Evolutionary conservation across 2,888 invertebrate genomes (phyloP).

Genomic region (Melanotus villosus): DNA sequence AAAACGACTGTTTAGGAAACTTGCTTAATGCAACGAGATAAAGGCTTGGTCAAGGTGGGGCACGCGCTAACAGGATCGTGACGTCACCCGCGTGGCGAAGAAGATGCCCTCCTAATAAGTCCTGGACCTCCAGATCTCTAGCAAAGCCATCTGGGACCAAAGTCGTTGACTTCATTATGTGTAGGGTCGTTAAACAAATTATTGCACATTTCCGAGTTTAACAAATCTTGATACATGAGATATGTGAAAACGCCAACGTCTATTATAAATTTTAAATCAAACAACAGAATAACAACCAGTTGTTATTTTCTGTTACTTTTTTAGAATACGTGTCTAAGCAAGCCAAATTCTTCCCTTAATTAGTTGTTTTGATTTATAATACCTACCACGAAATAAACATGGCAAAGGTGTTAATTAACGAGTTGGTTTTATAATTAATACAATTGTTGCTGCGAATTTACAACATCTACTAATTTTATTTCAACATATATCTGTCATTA

Average conservation of each 20-base stretch:
- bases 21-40: constrained; percentile 62
- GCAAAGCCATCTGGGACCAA: constrained; percentile 48
- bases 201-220: constrained; percentile 2
- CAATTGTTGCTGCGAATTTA: too few species aligned
- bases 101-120: constrained; percentile 58
- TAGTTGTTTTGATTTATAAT: too few species aligned
- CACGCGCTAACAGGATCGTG: constrained; percentile 64
- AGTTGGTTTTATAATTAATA: too few species aligned
- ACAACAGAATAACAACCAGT: neutral
- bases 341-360: too few species aligned
- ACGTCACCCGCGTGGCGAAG: constrained; percentile 58
- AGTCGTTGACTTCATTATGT: constrained; percentile 52
- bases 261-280: constrained; percentile 2
- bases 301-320: neutral
- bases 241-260: neutral
- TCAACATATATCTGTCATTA: too few species aligned
- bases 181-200: constrained; percentile 19
- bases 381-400: too few species aligned
- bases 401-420: too few species aligned
- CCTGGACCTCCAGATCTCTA: constrained; percentile 50
- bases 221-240: constrained; percentile 1
- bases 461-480: too few species aligned
- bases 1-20: constrained; percentile 65
- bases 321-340: neutral
- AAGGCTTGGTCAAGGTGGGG: constrained; percentile 68